These are phyloP conservation scores for Notarius quadriscutis DNA, from an alignment of 2,113 vertebrate genomes.

Conservation along the genomic window DNA sequence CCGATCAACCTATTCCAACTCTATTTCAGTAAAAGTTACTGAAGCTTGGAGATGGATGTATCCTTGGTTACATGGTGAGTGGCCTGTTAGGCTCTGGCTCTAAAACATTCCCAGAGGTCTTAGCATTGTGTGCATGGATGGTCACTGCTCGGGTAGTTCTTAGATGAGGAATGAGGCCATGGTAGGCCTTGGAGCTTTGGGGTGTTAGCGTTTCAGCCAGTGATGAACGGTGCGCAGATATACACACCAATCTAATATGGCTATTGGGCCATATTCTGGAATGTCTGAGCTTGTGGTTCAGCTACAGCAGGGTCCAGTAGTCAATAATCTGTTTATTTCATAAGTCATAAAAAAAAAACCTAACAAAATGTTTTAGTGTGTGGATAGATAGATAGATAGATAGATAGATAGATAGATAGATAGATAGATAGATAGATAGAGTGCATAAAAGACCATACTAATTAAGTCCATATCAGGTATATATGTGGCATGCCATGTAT, in stretches of 20 bases:
- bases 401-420: no score
- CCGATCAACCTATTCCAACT: constrained; percentile 22
- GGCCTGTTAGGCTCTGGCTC: constrained; percentile 51
- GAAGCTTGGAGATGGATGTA: constrained; percentile 51
- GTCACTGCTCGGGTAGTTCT: constrained; percentile 66
- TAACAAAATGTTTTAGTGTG: no score
- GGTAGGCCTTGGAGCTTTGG: constrained; percentile 75
- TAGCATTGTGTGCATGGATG: constrained; percentile 66
- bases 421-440: no score
- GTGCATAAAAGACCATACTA: neutral
- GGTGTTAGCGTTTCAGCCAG: constrained; percentile 76
- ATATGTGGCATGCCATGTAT: neutral
- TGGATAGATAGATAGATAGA: no score
- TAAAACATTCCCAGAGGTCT: constrained; percentile 65
- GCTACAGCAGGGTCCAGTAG: constrained; percentile 28
- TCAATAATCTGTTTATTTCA: neutral
- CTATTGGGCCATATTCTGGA: constrained; percentile 48
- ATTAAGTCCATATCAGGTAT: neutral
- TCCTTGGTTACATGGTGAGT: constrained; percentile 51
- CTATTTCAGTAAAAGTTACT: constrained; percentile 54
- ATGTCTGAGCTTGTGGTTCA: constrained; percentile 73
- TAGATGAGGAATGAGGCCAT: constrained; percentile 73
- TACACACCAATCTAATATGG: constrained; percentile 65
- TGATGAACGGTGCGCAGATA: constrained; percentile 69
- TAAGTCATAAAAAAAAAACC: neutral